phyloP scores from a whole-genome alignment of 1,140 invertebrate species.

The Sycobia sp. region DNA sequence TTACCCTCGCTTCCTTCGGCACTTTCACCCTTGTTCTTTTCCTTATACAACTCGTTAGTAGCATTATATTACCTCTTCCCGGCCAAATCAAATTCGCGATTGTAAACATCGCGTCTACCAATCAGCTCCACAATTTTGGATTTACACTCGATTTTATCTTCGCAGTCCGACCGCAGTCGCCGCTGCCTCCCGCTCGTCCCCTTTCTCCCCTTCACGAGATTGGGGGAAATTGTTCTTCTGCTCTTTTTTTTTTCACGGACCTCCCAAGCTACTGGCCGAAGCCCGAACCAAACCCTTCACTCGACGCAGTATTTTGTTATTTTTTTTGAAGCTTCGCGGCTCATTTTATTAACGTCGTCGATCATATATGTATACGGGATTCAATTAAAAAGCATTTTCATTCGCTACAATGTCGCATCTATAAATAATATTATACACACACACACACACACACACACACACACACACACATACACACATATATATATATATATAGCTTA shows the following conservation, averaged over 20 bases:
- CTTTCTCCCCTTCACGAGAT: slow-evolving; percentile 9
- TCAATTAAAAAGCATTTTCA: no score
- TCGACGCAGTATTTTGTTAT: no score
- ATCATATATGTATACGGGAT: no score
- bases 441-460: no score
- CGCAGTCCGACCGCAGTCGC: slow-evolving; percentile 2
- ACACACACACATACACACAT: no score
- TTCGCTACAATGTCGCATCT: no score
- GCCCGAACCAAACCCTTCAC: no score
- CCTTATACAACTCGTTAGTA: slow-evolving; percentile 50
- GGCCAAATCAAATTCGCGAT: slow-evolving; percentile 52
- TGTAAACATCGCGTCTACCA: slow-evolving; percentile 44
- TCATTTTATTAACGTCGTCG: no score
- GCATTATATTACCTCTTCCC: slow-evolving; percentile 48
- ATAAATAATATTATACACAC: no score
- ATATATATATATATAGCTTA: no score
- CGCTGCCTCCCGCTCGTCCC: not conserved
- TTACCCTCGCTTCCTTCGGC: slow-evolving; percentile 38
- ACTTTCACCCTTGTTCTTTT: slow-evolving; percentile 43
- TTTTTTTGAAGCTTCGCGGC: no score
- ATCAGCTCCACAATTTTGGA: slow-evolving; percentile 24
- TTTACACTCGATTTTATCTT: slow-evolving; percentile 28
- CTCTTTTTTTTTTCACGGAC: not conserved
- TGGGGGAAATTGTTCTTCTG: no score
- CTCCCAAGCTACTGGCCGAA: slow-evolving; percentile 35